Percentiles rank a stretch among this genome's conserved stretches.
Evolutionary conservation across 1,140 invertebrate species (phyloP).

Genomic region (Mactra quadrangularis): DNA sequence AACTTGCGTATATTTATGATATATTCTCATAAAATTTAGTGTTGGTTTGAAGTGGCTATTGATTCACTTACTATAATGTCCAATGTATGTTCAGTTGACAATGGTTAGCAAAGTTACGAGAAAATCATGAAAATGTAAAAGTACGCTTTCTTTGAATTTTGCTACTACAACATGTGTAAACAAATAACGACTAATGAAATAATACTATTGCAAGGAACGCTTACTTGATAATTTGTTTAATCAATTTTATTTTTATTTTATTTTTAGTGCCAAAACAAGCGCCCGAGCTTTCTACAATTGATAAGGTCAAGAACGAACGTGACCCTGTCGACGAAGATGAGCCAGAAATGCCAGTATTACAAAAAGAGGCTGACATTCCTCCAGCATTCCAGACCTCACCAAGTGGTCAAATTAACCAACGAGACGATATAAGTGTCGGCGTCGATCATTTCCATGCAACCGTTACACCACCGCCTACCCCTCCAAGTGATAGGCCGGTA

Average conservation of each 20-base stretch:
- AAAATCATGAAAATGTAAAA: no score
- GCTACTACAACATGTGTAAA: no score
- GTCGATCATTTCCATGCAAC: slow-evolving; percentile 35
- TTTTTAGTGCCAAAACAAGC: slow-evolving; percentile 7
- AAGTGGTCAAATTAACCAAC: background rate
- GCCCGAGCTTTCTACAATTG: slow-evolving; percentile 8
- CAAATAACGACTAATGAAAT: no score
- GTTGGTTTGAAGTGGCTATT: no score
- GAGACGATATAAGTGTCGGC: background rate
- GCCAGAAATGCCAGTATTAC: slow-evolving; percentile 49
- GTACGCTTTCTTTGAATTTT: no score
- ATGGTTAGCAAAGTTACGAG: no score
- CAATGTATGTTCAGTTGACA: no score
- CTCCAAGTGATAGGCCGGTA: slow-evolving; percentile 8
- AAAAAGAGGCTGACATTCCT: slow-evolving; percentile 28
- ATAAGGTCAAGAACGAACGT: background rate
- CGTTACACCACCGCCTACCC: slow-evolving; percentile 54
- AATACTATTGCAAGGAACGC: no score
- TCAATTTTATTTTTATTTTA: slow-evolving; percentile 4
- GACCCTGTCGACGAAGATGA: slow-evolving; percentile 3
- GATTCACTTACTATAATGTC: no score
- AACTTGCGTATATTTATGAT: no score
- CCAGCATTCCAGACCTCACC: background rate
- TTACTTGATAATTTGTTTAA: no score
- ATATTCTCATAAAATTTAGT: no score